Percentiles rank a stretch among this genome's conserved stretches.
Conservation (phyloP, 2,113 vertebrate genomes). For the Heloderma charlesbogerti region DNA sequence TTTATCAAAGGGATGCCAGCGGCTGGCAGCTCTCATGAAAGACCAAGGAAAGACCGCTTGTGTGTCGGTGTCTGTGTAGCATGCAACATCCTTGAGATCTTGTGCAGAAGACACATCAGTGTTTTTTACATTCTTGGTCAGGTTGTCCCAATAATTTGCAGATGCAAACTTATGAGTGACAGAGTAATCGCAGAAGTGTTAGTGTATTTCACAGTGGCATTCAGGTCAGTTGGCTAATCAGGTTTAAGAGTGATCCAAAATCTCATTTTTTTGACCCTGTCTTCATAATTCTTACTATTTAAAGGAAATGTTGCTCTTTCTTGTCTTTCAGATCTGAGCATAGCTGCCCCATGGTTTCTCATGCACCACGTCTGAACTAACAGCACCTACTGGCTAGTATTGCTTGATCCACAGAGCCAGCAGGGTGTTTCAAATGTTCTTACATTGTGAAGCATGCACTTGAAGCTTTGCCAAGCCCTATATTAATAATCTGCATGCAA, state of each 20-base stretch:
- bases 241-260: not conserved
- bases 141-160: not conserved
- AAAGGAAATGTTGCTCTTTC: not conserved
- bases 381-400: not conserved
- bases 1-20: slow-evolving; percentile 67
- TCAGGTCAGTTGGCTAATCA: not conserved
- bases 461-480: not conserved
- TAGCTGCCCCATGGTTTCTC: not conserved
- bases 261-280: not conserved
- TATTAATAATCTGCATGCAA: not conserved
- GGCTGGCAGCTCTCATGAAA: slow-evolving; percentile 42
- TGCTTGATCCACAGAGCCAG: not conserved
- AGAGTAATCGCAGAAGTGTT: not conserved
- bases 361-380: not conserved
- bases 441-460: not conserved
- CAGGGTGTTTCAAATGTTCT: not conserved
- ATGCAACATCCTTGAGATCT: slow-evolving; percentile 14
- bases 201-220: not conserved
- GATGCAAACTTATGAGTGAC: not conserved
- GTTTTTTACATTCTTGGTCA: not conserved
- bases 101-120: not conserved
- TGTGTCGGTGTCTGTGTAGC: not conserved
- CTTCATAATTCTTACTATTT: not conserved
- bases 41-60: not conserved
- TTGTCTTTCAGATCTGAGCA: not conserved